These are phyloP conservation scores for Saccopteryx leptura DNA, from an alignment of 2,113 vertebrate genomes.

Conservation along the genomic window DNA sequence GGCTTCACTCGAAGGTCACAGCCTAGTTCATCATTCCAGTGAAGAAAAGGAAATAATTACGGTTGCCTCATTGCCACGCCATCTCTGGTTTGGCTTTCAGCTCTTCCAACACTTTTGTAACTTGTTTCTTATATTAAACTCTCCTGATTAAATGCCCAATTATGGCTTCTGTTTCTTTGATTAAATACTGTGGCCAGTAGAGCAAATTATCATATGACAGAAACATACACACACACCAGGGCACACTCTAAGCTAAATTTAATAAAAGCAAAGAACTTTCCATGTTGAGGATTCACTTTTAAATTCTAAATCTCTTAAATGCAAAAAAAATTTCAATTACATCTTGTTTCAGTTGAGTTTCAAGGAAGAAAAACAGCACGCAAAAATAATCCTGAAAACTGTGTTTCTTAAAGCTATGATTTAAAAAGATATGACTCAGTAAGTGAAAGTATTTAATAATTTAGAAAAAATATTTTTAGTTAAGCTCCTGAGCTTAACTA, in stretches of 20 bases:
- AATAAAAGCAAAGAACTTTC: background rate
- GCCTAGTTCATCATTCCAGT: background rate
- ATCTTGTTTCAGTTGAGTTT: background rate
- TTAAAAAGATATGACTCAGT: background rate
- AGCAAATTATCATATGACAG: constrained; percentile 20
- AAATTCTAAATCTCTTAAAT: background rate
- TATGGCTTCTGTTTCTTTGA: background rate
- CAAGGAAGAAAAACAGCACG: background rate
- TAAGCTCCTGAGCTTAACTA: background rate
- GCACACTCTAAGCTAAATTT: background rate
- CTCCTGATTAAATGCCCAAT: background rate
- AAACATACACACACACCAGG: background rate
- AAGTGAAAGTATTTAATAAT: background rate
- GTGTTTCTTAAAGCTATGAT: background rate
- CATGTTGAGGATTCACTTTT: background rate
- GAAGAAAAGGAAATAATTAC: background rate
- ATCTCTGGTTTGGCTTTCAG: background rate
- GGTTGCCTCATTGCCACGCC: background rate
- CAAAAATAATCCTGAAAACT: constrained; percentile 38
- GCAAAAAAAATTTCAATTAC: background rate
- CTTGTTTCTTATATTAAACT: constrained; percentile 21
- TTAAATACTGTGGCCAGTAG: background rate
- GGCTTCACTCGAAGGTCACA: background rate
- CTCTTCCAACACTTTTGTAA: background rate
- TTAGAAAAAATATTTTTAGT: constrained; percentile 21